Evolutionary conservation across 1,140 invertebrate genomes (phyloP), one percentile per base, ranked within the genome.

Genomic region (Sinonovacula constricta): DNA sequence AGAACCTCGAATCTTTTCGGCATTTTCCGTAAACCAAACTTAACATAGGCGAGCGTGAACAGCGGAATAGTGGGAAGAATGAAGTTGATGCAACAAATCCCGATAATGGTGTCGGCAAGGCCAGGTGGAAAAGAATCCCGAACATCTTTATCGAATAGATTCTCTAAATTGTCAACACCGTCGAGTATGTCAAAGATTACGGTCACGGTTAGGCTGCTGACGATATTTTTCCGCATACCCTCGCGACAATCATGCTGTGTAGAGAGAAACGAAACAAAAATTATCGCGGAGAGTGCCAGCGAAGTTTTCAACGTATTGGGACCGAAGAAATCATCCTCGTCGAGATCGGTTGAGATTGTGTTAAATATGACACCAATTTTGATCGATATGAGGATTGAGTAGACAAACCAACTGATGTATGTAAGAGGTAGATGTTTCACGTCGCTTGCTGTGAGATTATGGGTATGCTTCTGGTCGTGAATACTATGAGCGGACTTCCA

Each of bases 191-290:
- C 93, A 72, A 93, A 91, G 14, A 87, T 81, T 2, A 88, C 83
- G 14, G 78, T 83, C 0, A 70, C 77, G 0, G 85, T 83, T 10
- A 88, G 31, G 70, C 85, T 66, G n/a, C 86, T 82, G 36, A 94
- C 92, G 81, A 92, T 93, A 12, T 86, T 72, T 72, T 92, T 88
- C n/a, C 91, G 84, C 62, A 89, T 81, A 56, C 91, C 88, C 10
- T 87, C 83, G 51, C 91, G 87, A 30, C 92, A 90, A 83, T 92
- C 90, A 75, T 93, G 91, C 79, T 93, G 93, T 49, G 91, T 91
- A 67, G 92, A 91, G 1, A 93, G 89, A 4, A 93, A 82, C 15
- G 93, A 85, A 3, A 93, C 81, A 82, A 94, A 94, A 4, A 94
- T 84, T 34, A 93, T 83, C 10, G 91, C 90, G 12, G 91, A 86